Evolutionary conservation across 2,797 vertebrate genomes (phyloP).

Genomic region (Agapornis canus): DNA sequence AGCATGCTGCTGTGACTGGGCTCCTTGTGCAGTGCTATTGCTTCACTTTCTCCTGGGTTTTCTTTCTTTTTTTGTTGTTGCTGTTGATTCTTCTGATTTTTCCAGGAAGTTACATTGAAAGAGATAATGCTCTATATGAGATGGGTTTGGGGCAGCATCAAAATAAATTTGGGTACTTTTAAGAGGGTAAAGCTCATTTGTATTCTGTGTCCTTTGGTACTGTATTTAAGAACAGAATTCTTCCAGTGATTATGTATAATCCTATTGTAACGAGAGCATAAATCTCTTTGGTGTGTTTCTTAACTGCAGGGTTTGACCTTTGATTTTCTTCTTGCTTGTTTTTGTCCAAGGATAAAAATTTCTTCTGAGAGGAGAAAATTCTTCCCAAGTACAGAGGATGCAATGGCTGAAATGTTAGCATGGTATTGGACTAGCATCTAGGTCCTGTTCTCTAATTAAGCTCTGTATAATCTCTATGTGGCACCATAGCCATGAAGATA

Average conservation of each 20-base stretch:
- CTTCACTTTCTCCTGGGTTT: neutral
- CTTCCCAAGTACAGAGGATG: neutral
- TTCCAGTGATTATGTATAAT: neutral
- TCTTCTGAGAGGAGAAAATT: neutral
- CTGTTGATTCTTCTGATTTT: neutral
- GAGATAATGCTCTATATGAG: neutral
- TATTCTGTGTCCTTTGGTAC: neutral
- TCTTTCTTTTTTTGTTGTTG: neutral
- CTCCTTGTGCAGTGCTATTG: neutral
- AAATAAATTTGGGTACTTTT: neutral
- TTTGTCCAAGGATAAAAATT: neutral
- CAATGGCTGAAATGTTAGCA: neutral
- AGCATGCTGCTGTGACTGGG: fast-evolving
- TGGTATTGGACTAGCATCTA: neutral
- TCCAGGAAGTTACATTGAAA: neutral
- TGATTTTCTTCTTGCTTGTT: neutral
- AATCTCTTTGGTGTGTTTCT: neutral
- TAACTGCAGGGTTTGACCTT: neutral
- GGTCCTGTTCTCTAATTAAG: neutral
- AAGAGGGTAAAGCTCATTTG: neutral
- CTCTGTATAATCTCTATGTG: neutral
- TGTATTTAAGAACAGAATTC: neutral
- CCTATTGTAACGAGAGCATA: neutral
- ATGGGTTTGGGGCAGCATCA: neutral
- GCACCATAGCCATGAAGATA: neutral